These are phyloP conservation scores for Pteronotus mesoamericanus DNA, from an alignment of 2,797 vertebrate genomes.

Conservation along the genomic window DNA sequence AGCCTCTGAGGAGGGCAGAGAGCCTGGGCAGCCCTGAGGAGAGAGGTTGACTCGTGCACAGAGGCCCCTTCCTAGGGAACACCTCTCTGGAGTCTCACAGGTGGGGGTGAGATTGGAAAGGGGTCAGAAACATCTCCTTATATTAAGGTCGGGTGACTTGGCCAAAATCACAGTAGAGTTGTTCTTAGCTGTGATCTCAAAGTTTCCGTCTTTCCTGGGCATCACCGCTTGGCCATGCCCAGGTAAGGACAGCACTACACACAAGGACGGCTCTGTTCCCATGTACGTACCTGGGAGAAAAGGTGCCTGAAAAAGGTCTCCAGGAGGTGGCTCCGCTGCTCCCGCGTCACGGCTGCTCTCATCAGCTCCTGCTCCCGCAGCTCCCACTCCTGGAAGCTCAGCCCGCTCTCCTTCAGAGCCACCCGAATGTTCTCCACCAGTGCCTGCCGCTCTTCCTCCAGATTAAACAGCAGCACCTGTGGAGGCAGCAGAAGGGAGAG, in stretches of 20 bases:
- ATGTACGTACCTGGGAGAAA: constrained; percentile 86
- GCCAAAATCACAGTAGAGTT: not conserved
- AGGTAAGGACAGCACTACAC: not conserved
- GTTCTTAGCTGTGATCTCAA: not conserved
- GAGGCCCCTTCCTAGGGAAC: not conserved
- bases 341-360: constrained; percentile 86
- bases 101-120: not conserved
- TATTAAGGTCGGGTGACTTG: not conserved
- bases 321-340: constrained; percentile 88
- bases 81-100: not conserved
- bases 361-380: constrained; percentile 86
- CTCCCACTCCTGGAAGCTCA: constrained; percentile 82
- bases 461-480: constrained; percentile 88
- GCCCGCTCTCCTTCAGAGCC: constrained; percentile 73
- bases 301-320: constrained; percentile 92
- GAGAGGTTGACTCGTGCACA: not conserved
- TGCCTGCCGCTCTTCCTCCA: constrained; percentile 81
- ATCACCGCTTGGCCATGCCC: not conserved
- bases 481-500: not conserved
- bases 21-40: not conserved
- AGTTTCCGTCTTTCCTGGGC: not conserved
- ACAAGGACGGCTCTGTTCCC: not conserved
- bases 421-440: constrained; percentile 81
- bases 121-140: not conserved
- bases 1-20: not conserved